A percentile compares a stretch with the other conserved stretches of the same genome.
Conservation (phyloP, 2,888 invertebrate genomes). For the Drosophila paucipuncta region DNA sequence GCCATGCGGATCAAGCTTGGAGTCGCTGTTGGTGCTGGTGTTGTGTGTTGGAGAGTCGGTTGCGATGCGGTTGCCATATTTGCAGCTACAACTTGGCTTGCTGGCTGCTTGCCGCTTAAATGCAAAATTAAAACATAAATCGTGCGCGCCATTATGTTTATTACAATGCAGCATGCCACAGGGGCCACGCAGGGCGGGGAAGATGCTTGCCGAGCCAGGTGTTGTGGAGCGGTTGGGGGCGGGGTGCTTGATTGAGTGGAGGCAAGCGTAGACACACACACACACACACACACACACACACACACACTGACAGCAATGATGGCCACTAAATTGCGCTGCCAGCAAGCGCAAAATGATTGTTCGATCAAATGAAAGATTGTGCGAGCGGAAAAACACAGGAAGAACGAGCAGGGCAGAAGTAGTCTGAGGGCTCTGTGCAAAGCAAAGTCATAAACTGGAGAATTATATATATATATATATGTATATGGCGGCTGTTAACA, state of each 20-base stretch:
- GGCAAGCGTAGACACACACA: conserved; percentile 30
- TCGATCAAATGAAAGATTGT: conserved; percentile 72
- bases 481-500: conserved; percentile 25
- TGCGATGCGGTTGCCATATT: conserved; percentile 12
- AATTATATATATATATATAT: conserved; percentile 56
- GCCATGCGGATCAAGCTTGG: conserved; percentile 15
- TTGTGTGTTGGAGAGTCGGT: not conserved
- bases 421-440: conserved; percentile 46
- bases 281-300: conserved; percentile 24
- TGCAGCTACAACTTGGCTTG: conserved; percentile 12
- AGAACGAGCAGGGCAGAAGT: conserved; percentile 21
- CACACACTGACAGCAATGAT: not conserved
- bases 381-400: conserved; percentile 16
- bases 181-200: conserved; percentile 1
- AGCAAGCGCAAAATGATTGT: conserved; percentile 78
- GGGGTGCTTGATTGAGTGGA: conserved; percentile 68
- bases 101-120: conserved; percentile 62
- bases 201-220: conserved; percentile 16
- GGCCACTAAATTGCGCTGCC: conserved; percentile 62
- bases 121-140: conserved; percentile 84
- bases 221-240: conserved; percentile 6
- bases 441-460: conserved; percentile 66
- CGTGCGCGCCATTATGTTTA: conserved; percentile 83
- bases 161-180: conserved; percentile 73
- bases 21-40: not conserved